phyloP scores from a whole-genome alignment of 2,797 vertebrate genomes.

The Microctenopoma stevenorrisi region DNA sequence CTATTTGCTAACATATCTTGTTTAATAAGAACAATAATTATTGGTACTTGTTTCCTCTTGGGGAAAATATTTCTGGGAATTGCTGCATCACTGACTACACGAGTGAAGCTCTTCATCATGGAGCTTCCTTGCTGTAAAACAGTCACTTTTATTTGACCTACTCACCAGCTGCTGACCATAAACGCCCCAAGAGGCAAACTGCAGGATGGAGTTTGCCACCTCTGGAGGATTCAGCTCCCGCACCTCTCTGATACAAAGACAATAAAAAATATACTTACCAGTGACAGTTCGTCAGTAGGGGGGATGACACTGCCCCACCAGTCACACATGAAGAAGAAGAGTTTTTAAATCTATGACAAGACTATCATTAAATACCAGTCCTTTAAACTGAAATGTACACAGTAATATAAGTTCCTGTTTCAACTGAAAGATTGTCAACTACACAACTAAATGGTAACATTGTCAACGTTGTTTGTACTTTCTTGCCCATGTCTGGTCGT shows the following conservation, averaged over 20 bases:
- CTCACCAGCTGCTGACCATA: conserved; percentile 82
- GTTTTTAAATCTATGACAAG: background rate
- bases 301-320: no score
- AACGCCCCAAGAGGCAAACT: conserved; percentile 84
- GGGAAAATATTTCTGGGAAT: no score
- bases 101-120: background rate
- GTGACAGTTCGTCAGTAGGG: no score
- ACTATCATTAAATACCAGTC: background rate
- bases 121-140: background rate
- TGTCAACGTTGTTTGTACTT: no score
- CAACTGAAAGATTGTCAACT: no score
- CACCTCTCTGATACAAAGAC: conserved; percentile 73
- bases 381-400: background rate
- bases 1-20: background rate
- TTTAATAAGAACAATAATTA: background rate
- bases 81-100: background rate
- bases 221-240: conserved; percentile 83
- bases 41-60: no score
- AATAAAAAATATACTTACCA: background rate
- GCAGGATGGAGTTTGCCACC: conserved; percentile 81
- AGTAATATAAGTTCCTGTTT: no score
- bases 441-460: no score
- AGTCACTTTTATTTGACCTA: background rate
- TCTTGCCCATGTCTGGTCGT: no score
- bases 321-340: background rate